These are phyloP conservation scores for Petrocephalus microphthalmus DNA, from an alignment of 2,113 vertebrate species.

Conservation along the genomic window DNA sequence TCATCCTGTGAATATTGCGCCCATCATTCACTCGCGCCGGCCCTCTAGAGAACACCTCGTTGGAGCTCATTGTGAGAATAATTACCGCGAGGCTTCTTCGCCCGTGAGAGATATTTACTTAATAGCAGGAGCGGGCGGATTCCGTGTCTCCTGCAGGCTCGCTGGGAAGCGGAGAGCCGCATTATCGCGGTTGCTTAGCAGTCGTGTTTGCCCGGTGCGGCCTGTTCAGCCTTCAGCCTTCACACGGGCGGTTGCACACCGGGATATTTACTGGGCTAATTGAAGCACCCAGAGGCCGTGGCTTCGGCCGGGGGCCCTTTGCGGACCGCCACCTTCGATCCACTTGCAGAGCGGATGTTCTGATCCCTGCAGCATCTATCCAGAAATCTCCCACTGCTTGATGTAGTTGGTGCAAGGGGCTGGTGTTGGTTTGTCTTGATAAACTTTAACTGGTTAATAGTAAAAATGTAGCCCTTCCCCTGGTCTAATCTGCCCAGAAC, in stretches of 20 bases:
- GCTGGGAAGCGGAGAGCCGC: background rate
- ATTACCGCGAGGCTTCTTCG: background rate
- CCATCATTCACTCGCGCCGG: background rate
- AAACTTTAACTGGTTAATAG: slow-evolving; percentile 5
- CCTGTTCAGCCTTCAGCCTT: background rate
- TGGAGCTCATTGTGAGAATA: background rate
- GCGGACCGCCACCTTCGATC: background rate
- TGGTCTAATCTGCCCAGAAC: too few relatives aligned
- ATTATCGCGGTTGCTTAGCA: background rate
- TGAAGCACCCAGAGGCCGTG: background rate
- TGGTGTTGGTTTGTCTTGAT: slow-evolving; percentile 7
- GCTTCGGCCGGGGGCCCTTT: background rate
- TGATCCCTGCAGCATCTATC: background rate
- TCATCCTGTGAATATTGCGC: background rate
- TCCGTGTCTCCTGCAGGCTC: background rate
- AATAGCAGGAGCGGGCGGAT: background rate
- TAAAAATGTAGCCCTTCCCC: background rate
- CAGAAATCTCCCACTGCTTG: background rate
- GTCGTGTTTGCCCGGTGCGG: background rate
- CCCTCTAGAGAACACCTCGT: background rate
- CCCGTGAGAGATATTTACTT: background rate
- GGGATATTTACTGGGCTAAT: background rate
- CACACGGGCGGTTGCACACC: background rate
- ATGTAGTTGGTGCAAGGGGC: background rate
- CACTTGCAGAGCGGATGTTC: slow-evolving; percentile 16